phyloP scores from a whole-genome alignment of 2,888 invertebrate species.

The Drosophila subquinaria region DNA sequence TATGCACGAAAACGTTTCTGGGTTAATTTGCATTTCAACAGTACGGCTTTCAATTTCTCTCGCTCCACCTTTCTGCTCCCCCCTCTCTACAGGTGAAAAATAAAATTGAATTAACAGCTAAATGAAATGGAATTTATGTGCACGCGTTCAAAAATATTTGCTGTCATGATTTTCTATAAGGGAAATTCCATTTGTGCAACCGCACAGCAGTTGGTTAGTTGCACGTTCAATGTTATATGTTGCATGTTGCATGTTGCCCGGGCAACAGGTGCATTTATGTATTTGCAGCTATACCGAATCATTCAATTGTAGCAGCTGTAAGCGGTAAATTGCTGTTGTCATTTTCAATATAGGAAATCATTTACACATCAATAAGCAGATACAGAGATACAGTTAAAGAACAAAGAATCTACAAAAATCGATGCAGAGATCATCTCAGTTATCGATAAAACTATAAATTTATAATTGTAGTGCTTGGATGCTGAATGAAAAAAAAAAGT shows the following conservation, averaged over 20 bases:
- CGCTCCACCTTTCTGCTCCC: background rate
- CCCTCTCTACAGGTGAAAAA: conserved; percentile 10
- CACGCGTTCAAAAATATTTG: conserved; percentile 45
- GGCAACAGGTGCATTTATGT: conserved; percentile 45
- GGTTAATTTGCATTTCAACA: conserved; percentile 68
- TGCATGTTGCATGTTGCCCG: conserved; percentile 11
- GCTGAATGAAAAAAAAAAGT: no score
- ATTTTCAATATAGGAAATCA: background rate
- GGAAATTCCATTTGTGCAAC: conserved; percentile 31
- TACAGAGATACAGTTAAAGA: background rate
- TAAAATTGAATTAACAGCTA: conserved; percentile 55
- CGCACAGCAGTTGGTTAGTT: conserved; percentile 8
- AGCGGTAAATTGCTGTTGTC: background rate
- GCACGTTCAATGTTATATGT: conserved; percentile 9
- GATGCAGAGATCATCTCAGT: background rate
- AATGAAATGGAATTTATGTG: conserved; percentile 62
- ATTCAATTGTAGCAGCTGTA: background rate
- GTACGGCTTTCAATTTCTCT: conserved; percentile 22
- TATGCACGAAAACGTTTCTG: conserved; percentile 75
- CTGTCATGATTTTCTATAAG: conserved; percentile 27
- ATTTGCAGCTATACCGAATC: background rate
- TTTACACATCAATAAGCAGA: background rate
- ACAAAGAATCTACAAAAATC: no score
- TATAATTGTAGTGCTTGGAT: no score
- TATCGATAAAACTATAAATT: no score